phyloP scores from a whole-genome alignment of 2,113 vertebrate genomes.

The Sus scrofa region DNA sequence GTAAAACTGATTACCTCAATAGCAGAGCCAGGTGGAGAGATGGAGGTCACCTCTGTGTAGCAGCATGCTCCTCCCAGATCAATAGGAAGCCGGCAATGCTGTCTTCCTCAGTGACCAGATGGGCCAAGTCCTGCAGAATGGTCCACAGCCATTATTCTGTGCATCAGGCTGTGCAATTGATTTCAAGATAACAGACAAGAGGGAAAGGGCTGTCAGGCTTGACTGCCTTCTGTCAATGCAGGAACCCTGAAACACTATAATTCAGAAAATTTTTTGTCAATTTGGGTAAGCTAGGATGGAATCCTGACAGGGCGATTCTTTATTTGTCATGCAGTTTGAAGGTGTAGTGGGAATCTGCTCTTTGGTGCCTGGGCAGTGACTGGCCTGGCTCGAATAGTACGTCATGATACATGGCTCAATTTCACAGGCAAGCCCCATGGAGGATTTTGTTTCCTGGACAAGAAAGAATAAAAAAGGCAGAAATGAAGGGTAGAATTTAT shows the following conservation, averaged over 20 bases:
- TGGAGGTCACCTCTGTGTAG: slow-evolving; percentile 67
- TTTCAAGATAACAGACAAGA: slow-evolving; percentile 80
- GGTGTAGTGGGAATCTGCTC: slow-evolving; percentile 53
- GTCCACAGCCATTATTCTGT: slow-evolving; percentile 76
- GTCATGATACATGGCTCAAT: slow-evolving; percentile 23
- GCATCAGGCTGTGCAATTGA: slow-evolving; percentile 80
- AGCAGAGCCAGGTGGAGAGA: slow-evolving; percentile 69
- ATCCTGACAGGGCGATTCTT: slow-evolving; percentile 73
- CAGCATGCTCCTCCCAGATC: slow-evolving; percentile 74
- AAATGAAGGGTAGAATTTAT: neutral
- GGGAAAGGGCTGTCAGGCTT: slow-evolving; percentile 80
- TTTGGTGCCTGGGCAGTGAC: slow-evolving; percentile 21
- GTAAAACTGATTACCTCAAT: slow-evolving; percentile 62
- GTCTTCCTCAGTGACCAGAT: slow-evolving; percentile 83
- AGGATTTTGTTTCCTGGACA: neutral
- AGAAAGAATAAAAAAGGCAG: neutral
- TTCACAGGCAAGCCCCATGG: neutral
- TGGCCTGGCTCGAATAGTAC: neutral
- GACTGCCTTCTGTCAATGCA: slow-evolving; percentile 79
- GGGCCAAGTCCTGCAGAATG: slow-evolving; percentile 71
- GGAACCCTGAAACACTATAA: slow-evolving; percentile 75
- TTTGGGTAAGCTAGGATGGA: slow-evolving; percentile 47
- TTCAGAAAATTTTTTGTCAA: slow-evolving; percentile 74
- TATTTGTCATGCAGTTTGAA: slow-evolving; percentile 65
- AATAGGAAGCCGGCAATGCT: slow-evolving; percentile 72